Base-by-base conservation (phyloP, 2,797 vertebrate species). In the Dallia pectoralis region DNA sequence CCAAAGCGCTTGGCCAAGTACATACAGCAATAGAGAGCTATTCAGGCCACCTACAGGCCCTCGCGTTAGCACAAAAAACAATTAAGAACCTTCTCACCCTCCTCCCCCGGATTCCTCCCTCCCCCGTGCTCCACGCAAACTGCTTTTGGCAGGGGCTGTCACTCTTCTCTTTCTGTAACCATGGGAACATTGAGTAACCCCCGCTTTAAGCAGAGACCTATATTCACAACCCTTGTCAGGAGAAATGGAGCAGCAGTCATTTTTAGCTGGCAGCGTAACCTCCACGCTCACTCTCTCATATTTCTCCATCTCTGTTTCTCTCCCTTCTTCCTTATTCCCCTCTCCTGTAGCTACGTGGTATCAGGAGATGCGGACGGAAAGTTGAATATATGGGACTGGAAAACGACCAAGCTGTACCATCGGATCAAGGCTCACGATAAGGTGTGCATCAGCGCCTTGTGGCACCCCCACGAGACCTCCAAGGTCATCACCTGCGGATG, bases 301-400 rank as follows among this genome's bases (percentile, higher is more conserved):
- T 33, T 27, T 18, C 53, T 44, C n/a, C 14, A 19, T 56, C n/a
- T 14, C 16, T 22, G 15, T 9, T 16, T 40, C 44, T 9, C 40
- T 27, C 27, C 27, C 40, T 25, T n/a, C n/a, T n/a, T n/a, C n/a
- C n/a, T n/a, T n/a, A n/a, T n/a, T n/a, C n/a, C n/a, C n/a, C 48
- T 80, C 73, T 70, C 72, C 18, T 3, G 67, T 69, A 99, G 97
- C 88, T 99, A 99, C 18, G 97, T 99, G 84, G 98, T 98, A 77
- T 99, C 98, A 22, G 98, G 98, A 70, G 98, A 99, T 51, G 98
- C 97, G 11, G 97, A 99, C 67, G 97, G 97, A 73, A 99, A 99
- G 82, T 91, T 99, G 74, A 99, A 99, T 77, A 95, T 99, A 83
- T 99, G 98, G 97, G 97, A 99, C 85, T 99, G 97, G 98, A 99